phyloP scores from a whole-genome alignment of 2,797 vertebrate species.

The Stomatorhinus walkeri region DNA sequence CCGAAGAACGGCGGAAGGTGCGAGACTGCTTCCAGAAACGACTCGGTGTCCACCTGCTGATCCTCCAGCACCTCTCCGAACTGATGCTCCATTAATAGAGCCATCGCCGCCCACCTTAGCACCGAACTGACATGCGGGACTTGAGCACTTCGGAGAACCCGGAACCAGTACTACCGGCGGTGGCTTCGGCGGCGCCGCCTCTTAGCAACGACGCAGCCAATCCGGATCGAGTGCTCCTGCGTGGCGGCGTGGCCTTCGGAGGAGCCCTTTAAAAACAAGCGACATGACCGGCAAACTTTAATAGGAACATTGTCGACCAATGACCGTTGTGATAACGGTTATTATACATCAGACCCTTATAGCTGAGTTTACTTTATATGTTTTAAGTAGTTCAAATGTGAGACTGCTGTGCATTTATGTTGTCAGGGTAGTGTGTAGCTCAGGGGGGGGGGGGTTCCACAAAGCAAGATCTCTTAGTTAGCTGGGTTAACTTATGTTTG shows the following conservation, averaged over 20 bases:
- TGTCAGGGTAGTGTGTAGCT: too few relatives aligned
- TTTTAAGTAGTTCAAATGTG: not conserved
- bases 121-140: not conserved
- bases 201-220: not conserved
- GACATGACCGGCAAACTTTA: not conserved
- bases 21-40: slow-evolving; percentile 89
- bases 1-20: slow-evolving; percentile 89
- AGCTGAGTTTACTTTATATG: not conserved
- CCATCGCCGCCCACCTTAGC: slow-evolving; percentile 56
- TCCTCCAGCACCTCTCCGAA: slow-evolving; percentile 85
- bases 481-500: too few relatives aligned
- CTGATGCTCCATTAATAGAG: slow-evolving; percentile 85
- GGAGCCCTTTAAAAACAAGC: not conserved
- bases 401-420: too few relatives aligned
- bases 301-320: not conserved
- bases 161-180: not conserved
- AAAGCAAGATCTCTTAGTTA: too few relatives aligned
- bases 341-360: not conserved
- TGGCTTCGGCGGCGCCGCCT: not conserved
- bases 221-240: not conserved
- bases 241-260: not conserved
- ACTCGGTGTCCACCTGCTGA: slow-evolving; percentile 84
- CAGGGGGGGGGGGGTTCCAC: not conserved
- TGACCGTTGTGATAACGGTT: not conserved
- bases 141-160: not conserved